Base-by-base conservation (phyloP, 64 coral and sea anemone species). In the Stichodactyla helianthus region DNA sequence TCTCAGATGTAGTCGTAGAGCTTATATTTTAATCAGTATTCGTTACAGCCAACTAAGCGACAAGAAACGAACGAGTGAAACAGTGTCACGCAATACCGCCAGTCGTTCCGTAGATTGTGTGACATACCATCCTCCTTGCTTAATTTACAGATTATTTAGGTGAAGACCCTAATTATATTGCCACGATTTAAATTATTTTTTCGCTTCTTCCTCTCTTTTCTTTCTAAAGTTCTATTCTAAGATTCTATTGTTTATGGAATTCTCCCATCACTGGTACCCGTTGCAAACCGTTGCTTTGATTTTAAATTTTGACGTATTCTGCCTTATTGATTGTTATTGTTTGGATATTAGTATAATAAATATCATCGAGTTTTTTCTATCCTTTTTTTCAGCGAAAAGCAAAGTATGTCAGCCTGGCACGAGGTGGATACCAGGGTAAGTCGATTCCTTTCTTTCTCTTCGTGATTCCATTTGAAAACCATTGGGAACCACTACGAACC, bases 401-500 rank as follows among this genome's bases (percentile, higher is more conserved):
- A 20, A 98, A 98, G 59, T 98, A 92, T 88, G 92, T 92, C 52
- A 98, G 95, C 87, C 79, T 98, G 51, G 95, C 89, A 11, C 83
- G 87, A 50, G 95, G 95, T 60, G 95, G 95, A 23, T 98, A 98
- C 60, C 87, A 89, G 52, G 92, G 95, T 98, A 86, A 89, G 68
- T 74, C 6, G 19, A 31, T 6, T 8, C 19, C 2, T 19, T 65
- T 6, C 0, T 65, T 6, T 20, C 12, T 16, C 14, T 19, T 65
- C 12, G 62, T 65, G 18, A 65, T 65, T 19, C 62, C 18, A 65
- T 58, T 15, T 58, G 55, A 44, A 44, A 44, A 44, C 35, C 2
- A 44, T 44, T 44, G 35, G 35, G 35, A 44, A 44, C 4, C 4
- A 44, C 35, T 44, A 44, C 1, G 35, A 3, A 44, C 35, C 35